Conservation (phyloP, 2,113 vertebrate genomes). For the Nannospalax galili region DNA sequence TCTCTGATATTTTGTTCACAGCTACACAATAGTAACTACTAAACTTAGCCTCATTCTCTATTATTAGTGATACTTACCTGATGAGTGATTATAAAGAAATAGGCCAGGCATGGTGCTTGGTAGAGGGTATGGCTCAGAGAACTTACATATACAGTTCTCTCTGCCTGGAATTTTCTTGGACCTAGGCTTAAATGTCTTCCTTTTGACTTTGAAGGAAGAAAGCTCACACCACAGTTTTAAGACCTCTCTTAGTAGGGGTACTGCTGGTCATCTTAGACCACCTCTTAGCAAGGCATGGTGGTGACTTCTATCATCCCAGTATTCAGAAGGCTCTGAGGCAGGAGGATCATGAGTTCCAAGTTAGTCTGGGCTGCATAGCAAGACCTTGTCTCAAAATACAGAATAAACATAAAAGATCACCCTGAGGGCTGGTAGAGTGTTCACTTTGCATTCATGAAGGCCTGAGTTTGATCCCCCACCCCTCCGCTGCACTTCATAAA, state of each 20-base stretch:
- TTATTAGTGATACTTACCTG: not conserved
- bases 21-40: not conserved
- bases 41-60: not conserved
- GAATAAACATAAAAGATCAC: not conserved
- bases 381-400: not conserved
- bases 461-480: not conserved
- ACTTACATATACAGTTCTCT: not conserved
- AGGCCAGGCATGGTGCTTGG: not conserved
- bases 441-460: not conserved
- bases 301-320: not conserved
- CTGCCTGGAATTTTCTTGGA: not conserved
- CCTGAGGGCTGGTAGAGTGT: not conserved
- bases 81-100: not conserved
- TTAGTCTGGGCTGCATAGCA: not conserved
- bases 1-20: not conserved
- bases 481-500: not conserved
- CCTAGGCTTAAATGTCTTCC: not conserved
- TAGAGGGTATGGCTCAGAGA: not conserved
- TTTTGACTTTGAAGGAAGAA: not conserved
- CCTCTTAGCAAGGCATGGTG: not conserved
- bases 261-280: not conserved
- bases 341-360: not conserved
- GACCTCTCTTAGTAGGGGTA: not conserved
- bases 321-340: not conserved
- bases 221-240: not conserved